Conservation (phyloP, 2,888 invertebrate species). For the Ennomos erosarius region DNA sequence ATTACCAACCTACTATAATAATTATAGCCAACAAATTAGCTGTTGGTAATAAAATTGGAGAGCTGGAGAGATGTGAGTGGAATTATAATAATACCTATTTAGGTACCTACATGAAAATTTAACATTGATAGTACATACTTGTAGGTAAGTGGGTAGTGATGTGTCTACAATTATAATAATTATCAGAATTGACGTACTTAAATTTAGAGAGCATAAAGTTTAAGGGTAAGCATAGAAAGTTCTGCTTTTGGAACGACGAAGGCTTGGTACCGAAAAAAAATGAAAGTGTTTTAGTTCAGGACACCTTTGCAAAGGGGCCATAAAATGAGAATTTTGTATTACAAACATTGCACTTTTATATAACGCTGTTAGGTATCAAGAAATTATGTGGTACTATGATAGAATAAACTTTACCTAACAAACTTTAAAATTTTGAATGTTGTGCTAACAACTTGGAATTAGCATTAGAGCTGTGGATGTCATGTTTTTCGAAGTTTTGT, state of each 20-base stretch:
- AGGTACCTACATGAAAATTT: conserved; percentile 50
- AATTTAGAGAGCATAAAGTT: conserved; percentile 50
- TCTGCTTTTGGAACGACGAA: conserved; percentile 55
- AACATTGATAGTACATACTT: conserved; percentile 55
- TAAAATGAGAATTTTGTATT: conserved; percentile 46
- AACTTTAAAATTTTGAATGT: conserved; percentile 47
- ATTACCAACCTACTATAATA: conserved; percentile 30
- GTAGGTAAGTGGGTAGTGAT: conserved; percentile 60
- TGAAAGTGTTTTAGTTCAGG: conserved; percentile 57
- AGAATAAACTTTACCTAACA: conserved; percentile 43
- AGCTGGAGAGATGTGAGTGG: conserved; percentile 71
- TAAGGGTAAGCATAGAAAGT: conserved; percentile 41
- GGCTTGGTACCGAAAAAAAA: conserved; percentile 60
- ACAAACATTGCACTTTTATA: conserved; percentile 34
- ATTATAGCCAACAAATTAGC: conserved; percentile 67
- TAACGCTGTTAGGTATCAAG: conserved; percentile 33
- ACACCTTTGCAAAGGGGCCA: conserved; percentile 74
- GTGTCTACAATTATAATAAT: conserved; percentile 50
- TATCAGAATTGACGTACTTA: conserved; percentile 70
- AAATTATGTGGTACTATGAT: conserved; percentile 38
- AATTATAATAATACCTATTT: conserved; percentile 53
- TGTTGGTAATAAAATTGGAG: too few species aligned
- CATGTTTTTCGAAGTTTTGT: conserved; percentile 22
- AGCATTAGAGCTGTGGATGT: conserved; percentile 27
- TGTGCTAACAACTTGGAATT: conserved; percentile 37